Evolutionary conservation across 2,888 invertebrate genomes (phyloP).

Genomic region (Pandemis cinnamomeana): DNA sequence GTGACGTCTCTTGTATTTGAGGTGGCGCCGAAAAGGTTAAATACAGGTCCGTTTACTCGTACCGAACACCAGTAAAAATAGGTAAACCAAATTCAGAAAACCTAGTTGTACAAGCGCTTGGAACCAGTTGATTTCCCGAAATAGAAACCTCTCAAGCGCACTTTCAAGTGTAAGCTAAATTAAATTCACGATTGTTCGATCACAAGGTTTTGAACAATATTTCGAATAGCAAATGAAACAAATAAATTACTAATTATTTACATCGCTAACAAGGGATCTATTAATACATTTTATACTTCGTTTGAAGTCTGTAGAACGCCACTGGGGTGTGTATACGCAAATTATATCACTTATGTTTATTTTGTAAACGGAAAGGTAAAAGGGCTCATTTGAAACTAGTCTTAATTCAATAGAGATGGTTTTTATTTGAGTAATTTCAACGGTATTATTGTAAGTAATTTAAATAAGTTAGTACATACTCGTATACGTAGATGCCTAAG

Average conservation of each 20-base stretch:
- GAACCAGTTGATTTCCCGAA: not conserved
- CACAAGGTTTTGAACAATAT: not conserved
- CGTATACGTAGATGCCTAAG: no score
- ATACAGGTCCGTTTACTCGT: no score
- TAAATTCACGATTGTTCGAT: slow-evolving; percentile 1
- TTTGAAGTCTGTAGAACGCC: not conserved
- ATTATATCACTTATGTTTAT: not conserved
- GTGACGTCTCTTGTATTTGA: no score
- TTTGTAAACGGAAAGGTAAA: no score
- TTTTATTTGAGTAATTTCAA: no score
- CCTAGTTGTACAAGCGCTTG: not conserved
- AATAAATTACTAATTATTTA: not conserved
- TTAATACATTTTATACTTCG: not conserved
- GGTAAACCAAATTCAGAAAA: not conserved
- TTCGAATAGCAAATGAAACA: slow-evolving; percentile 3
- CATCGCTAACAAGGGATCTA: not conserved
- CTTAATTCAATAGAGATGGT: no score
- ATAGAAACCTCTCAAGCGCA: not conserved
- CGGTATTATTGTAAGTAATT: no score
- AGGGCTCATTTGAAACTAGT: no score
- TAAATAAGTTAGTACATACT: no score
- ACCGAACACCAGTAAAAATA: not conserved
- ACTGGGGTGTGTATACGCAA: not conserved
- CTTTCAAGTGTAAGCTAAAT: slow-evolving; percentile 6
- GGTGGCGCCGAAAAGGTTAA: no score